Conservation (phyloP, 2,888 invertebrate genomes). For the Lasioglossum vierecki region DNA sequence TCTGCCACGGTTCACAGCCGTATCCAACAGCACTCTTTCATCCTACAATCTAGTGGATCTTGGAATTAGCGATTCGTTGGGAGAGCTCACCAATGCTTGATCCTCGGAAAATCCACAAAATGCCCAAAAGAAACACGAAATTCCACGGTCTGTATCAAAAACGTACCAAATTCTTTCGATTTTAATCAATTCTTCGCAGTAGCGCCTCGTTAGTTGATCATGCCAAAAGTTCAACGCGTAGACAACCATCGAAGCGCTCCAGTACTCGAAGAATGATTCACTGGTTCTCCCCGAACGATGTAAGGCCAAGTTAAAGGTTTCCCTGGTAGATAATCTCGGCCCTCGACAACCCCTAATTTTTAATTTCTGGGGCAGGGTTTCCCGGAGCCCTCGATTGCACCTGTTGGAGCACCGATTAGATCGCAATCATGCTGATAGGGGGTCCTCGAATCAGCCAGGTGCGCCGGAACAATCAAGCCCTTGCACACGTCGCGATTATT, state of each 20-base stretch:
- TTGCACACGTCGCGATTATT: slow-evolving; percentile 9
- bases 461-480: not conserved
- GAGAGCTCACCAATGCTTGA: not conserved
- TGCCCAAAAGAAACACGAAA: not conserved
- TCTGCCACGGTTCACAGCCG: slow-evolving; percentile 11
- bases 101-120: not conserved
- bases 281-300: not conserved
- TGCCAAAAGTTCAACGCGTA: not conserved
- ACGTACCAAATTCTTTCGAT: not conserved
- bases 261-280: not conserved
- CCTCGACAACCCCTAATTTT: not conserved
- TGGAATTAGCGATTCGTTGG: not conserved
- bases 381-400: not conserved
- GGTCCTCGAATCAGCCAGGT: not conserved
- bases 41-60: slow-evolving; percentile 5
- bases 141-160: not conserved
- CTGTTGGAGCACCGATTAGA: not conserved
- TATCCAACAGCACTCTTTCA: slow-evolving; percentile 28
- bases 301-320: not conserved
- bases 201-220: not conserved
- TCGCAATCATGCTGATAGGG: not conserved
- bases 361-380: not conserved
- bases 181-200: not conserved
- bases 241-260: not conserved
- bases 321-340: not conserved